Evolutionary conservation across 1,140 invertebrate genomes (phyloP).

Genomic region (Cydia splendana): DNA sequence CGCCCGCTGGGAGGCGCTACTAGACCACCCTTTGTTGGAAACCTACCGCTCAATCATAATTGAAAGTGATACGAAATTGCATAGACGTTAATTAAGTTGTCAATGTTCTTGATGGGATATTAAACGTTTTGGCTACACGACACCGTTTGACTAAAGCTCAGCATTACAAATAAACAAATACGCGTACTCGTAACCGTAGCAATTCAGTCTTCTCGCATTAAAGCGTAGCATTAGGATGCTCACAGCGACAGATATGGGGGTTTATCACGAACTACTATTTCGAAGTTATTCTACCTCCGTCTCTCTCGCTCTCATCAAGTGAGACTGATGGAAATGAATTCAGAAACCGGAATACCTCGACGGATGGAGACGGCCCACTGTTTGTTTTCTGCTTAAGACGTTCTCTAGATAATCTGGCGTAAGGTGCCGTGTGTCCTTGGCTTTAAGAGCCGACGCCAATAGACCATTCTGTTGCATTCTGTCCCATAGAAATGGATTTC

Average conservation of each 20-base stretch:
- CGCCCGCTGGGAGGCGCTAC: slow-evolving; percentile 4
- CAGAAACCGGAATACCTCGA: background rate
- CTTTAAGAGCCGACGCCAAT: background rate
- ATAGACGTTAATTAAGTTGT: background rate
- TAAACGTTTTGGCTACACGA: background rate
- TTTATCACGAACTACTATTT: no score
- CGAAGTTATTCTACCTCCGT: no score
- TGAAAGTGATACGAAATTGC: slow-evolving; percentile 5
- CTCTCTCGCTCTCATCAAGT: no score
- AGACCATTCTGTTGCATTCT: background rate
- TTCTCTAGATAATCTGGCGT: slow-evolving; percentile 9
- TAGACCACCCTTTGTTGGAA: background rate
- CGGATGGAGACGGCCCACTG: background rate
- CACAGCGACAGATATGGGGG: background rate
- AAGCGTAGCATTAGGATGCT: no score
- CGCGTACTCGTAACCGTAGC: no score
- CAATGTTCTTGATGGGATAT: background rate
- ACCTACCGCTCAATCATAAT: slow-evolving; percentile 1
- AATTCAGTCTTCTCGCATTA: no score
- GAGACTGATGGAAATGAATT: no score
- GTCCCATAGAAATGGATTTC: background rate
- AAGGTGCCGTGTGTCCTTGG: background rate
- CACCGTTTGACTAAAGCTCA: background rate
- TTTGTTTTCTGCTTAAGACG: background rate
- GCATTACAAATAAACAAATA: background rate